Percentiles rank a stretch among this genome's conserved stretches.
Conservation (phyloP, 2,888 invertebrate genomes). For the Pyrgus malvae region DNA sequence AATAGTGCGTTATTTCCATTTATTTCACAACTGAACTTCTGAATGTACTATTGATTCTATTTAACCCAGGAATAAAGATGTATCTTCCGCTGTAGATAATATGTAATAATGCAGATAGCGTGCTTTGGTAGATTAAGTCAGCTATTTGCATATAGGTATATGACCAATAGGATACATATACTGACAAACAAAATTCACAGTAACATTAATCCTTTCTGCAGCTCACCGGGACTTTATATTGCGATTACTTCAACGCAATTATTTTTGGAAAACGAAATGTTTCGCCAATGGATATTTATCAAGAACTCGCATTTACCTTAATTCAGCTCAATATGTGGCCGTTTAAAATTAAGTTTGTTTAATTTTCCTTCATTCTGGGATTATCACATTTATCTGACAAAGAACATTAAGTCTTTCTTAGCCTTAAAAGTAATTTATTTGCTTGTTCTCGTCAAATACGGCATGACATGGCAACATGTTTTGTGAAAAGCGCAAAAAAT, state of each 20-base stretch:
- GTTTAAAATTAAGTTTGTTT: slow-evolving; percentile 19
- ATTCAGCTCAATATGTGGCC: slow-evolving; percentile 7
- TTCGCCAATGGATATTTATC: slow-evolving; percentile 26
- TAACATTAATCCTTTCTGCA: slow-evolving; percentile 46
- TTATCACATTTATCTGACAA: slow-evolving; percentile 19
- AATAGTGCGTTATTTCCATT: too few species aligned
- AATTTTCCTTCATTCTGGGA: slow-evolving; percentile 15
- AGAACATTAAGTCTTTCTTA: slow-evolving; percentile 17
- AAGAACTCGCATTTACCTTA: slow-evolving; percentile 23
- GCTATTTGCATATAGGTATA: too few species aligned
- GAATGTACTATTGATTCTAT: too few species aligned
- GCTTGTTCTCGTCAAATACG: slow-evolving; percentile 3
- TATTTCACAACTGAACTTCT: background rate
- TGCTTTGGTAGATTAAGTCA: too few species aligned
- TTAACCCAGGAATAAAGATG: too few species aligned
- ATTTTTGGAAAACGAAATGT: too few species aligned
- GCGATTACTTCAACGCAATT: slow-evolving; percentile 62
- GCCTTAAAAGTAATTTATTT: slow-evolving; percentile 19
- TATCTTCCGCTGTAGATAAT: too few species aligned
- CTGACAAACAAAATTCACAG: slow-evolving; percentile 47
- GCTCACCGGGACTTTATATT: slow-evolving; percentile 50
- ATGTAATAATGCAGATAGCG: too few species aligned
- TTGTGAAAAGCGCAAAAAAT: too few species aligned
- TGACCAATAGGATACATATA: too few species aligned
- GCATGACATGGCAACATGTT: background rate